Evolutionary conservation across 2,888 invertebrate species (phyloP), one percentile per base, ranked within the genome.

Genomic region (Protophormia terraenovae): DNA sequence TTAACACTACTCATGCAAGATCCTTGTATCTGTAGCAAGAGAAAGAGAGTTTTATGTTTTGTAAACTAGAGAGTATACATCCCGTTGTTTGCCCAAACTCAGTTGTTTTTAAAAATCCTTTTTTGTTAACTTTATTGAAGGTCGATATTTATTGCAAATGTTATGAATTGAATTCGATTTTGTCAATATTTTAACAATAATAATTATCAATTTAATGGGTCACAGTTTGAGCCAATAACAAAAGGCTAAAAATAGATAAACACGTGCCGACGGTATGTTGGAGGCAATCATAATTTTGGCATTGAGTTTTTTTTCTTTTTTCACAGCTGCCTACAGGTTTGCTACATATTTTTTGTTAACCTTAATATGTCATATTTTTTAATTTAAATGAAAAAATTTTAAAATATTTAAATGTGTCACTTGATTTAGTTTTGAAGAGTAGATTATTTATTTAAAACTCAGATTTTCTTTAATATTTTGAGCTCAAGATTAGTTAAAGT

Each of bases 41-140:
- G n/a, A 66, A 1, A 3, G 41, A 27, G 35, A 19, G 41, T n/a
- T n/a, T n/a, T n/a, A n/a, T n/a, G n/a, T n/a, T n/a, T n/a, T n/a
- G n/a, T n/a, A 16, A 12, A 32, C 3, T 22, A 32, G 10, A 16
- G 58, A 60, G 35, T 22, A 41, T 29, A 41, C 6, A 27, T 10
- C 83, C 77, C 77, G 77, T 66, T 83, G 83, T 50, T 77, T 38
- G 10, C 7, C 16, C 10, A 47, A 5, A 50, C 62, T 75, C 60
- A 47, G 27, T 60, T 58, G 60, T 45, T 58, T 24, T 24, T 24
- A 8, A 19, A 29, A 14, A 29, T 5, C 12, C 16, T 14, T 69
- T 24, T 32, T 12, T 32, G 29, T 24, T 12, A n/a, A 29, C 6
- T n/a, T 7, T 14, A 32, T 47, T 45, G 60, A 69, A 81, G 75